phyloP scores from a whole-genome alignment of 1,140 invertebrate genomes.

The Microplitis demolitor region DNA sequence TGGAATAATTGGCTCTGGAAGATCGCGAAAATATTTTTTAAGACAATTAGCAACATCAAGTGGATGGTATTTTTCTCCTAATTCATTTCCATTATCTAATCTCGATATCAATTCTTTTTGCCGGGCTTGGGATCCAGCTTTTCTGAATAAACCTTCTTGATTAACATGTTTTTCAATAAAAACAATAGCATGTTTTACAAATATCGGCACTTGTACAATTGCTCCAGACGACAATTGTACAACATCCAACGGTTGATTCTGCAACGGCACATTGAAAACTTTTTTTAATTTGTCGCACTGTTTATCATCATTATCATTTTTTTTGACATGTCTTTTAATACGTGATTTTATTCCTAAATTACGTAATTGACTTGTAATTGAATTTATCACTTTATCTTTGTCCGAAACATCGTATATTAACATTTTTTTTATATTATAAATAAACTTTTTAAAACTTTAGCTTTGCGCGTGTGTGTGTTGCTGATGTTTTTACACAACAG shows the following conservation, averaged over 20 bases:
- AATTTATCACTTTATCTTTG: conserved; percentile 63
- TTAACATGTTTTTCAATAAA: conserved; percentile 70
- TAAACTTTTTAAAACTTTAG: conserved; percentile 5
- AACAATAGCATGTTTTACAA: conserved; percentile 74
- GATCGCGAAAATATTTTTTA: conserved; percentile 79
- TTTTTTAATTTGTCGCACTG: conserved; percentile 49
- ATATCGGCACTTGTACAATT: conserved; percentile 73
- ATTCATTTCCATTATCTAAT: conserved; percentile 69
- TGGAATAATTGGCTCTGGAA: conserved; percentile 83
- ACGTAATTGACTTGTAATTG: conserved; percentile 63
- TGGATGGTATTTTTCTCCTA: conserved; percentile 71
- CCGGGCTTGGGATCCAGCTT: conserved; percentile 78
- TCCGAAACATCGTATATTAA: conserved; percentile 66
- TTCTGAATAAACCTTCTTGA: conserved; percentile 82
- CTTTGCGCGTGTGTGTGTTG: not conserved
- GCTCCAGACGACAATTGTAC: conserved; percentile 65
- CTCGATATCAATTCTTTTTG: conserved; percentile 78
- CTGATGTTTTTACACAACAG: too few species aligned
- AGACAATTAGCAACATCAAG: conserved; percentile 83
- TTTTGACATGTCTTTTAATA: conserved; percentile 61
- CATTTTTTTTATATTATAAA: conserved; percentile 53
- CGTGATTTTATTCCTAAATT: conserved; percentile 65
- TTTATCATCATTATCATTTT: conserved; percentile 46
- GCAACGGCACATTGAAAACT: conserved; percentile 68
- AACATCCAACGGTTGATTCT: conserved; percentile 65